Evolutionary conservation across 2,113 vertebrate genomes (phyloP), one percentile per base, ranked within the genome.

Genomic region (Dinomys branickii): DNA sequence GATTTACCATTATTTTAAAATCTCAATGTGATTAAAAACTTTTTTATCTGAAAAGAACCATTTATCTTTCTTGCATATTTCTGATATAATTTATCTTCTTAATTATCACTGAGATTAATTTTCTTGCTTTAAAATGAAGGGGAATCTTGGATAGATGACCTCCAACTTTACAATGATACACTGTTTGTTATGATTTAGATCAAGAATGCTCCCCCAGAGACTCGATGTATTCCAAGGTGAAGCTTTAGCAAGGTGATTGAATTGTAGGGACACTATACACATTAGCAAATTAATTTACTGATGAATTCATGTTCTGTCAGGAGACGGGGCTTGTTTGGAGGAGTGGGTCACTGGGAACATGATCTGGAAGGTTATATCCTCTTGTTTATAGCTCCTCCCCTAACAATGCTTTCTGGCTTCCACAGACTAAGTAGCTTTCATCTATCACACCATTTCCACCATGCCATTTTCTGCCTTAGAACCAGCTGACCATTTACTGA

Each of bases 1-100:
- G 20, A 80, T 54, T 90, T 83, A 56, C 22, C 38, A 30, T 44
- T 85, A 63, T 77, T 75, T 95, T 75, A 85, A 94, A 78, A 90
- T 89, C 50, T 81, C 11, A 67, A 47, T 38, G 4, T 73, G 19
- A 81, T 81, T 86, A 14, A 96, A 96, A 65, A 6, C 10, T 65
- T 73, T 92, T 91, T 80, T 47, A 41, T 50, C 2, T 63, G 77
- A 30, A 69, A 96, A 47, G 9, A 67, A 65, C 19, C 47, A n/a
- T 82, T 75, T 24, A 81, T 41, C 24, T 83, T n/a, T 67, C 41
- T 65, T 35, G 19, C 16, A 88, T 71, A 88, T 84, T 52, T 47
- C 24, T 80, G 56, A 35, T 20, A 50, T 65, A 44, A 47, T 80
- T 58, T 75, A 80, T 84, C 3, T 94, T 75, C 47, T 95, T 92